phyloP scores from a whole-genome alignment of 2,113 vertebrate species.

The Saiga tatarica region DNA sequence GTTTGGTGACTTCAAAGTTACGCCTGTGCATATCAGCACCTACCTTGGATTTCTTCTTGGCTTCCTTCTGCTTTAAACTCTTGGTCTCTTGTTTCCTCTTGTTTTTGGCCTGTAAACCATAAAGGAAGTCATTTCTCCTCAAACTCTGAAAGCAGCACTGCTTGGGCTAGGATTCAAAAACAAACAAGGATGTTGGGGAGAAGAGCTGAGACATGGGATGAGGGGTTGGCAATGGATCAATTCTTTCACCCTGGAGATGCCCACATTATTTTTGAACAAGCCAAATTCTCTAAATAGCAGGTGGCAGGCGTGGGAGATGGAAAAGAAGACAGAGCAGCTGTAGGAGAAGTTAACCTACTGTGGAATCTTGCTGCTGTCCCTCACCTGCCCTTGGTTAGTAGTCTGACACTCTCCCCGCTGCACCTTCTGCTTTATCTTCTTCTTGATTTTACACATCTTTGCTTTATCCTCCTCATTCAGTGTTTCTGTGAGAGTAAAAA shows the following conservation, averaged over 20 bases:
- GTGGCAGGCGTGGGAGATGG: background rate
- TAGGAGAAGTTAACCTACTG: background rate
- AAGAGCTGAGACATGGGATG: constrained; percentile 47
- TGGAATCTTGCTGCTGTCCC: background rate
- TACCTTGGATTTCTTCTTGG: constrained; percentile 91
- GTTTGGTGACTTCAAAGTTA: constrained; percentile 19
- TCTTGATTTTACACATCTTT: constrained; percentile 93
- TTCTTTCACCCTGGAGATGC: constrained; percentile 12
- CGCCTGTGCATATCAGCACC: background rate
- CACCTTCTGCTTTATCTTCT: constrained; percentile 95
- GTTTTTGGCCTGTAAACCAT: constrained; percentile 87
- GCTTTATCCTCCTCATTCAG: constrained; percentile 93
- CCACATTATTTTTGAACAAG: background rate
- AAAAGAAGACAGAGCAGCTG: background rate
- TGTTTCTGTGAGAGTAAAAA: constrained; percentile 82
- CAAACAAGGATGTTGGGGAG: constrained; percentile 24
- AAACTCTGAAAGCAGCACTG: constrained; percentile 62
- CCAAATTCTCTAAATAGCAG: background rate
- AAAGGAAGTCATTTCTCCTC: constrained; percentile 66
- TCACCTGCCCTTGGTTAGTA: constrained; percentile 67
- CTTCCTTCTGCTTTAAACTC: constrained; percentile 85
- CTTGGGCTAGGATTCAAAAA: constrained; percentile 43
- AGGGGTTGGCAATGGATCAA: background rate
- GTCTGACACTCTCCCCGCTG: background rate
- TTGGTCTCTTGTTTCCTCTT: constrained; percentile 92